phyloP scores from a whole-genome alignment of 2,888 invertebrate genomes.

The Epinotia bilunana region DNA sequence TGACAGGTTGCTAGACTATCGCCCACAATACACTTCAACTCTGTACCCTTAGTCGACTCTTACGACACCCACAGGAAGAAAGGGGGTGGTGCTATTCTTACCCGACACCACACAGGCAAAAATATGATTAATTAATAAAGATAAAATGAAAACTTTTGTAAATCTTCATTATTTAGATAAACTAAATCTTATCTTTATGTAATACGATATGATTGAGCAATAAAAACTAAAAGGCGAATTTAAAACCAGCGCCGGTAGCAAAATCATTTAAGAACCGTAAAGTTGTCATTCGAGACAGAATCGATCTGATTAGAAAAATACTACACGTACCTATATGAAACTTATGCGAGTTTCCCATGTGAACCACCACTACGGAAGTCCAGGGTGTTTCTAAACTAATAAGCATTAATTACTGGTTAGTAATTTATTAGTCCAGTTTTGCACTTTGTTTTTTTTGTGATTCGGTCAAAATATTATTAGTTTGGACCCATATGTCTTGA shows the following conservation, averaged over 20 bases:
- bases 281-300: slow-evolving; percentile 34
- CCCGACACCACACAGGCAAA: no score
- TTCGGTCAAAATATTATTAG: slow-evolving; percentile 50
- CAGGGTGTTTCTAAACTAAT: slow-evolving; percentile 64
- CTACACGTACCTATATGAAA: slow-evolving; percentile 15
- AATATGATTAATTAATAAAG: no score
- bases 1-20: no score
- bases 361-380: slow-evolving; percentile 66
- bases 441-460: slow-evolving; percentile 46
- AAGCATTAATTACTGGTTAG: slow-evolving; percentile 61
- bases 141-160: no score
- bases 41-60: no score
- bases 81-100: no score
- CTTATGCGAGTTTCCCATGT: slow-evolving; percentile 41
- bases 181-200: no score
- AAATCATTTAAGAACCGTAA: slow-evolving; percentile 30
- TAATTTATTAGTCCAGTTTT: slow-evolving; percentile 53
- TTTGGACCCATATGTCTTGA: slow-evolving; percentile 43
- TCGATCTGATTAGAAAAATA: slow-evolving; percentile 37
- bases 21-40: no score
- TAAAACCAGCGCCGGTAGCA: slow-evolving; percentile 27
- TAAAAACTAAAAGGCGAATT: slow-evolving; percentile 35
- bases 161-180: no score
- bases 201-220: slow-evolving; percentile 22
- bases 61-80: no score